Conservation (phyloP, 1,140 invertebrate genomes). For the Campoletis sonorensis region DNA sequence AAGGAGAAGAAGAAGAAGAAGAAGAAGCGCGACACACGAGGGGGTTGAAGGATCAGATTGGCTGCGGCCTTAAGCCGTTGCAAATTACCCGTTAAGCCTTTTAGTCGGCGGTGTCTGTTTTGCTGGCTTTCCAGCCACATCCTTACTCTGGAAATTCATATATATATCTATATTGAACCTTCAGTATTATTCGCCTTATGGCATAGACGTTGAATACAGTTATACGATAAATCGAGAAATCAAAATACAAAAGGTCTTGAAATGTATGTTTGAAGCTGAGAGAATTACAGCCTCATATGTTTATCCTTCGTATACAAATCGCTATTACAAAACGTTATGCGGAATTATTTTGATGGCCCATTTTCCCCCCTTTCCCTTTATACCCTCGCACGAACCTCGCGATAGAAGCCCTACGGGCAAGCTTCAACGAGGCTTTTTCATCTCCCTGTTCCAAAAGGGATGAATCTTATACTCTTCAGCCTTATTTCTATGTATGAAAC, state of each 20-base stretch:
- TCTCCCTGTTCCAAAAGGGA: conserved; percentile 35
- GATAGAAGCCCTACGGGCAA: conserved; percentile 37
- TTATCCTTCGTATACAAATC: background rate
- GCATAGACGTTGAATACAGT: background rate
- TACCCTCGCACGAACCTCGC: background rate
- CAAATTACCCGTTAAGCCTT: conserved; percentile 74
- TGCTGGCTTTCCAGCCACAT: conserved; percentile 56
- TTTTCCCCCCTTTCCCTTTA: background rate
- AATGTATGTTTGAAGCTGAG: no score
- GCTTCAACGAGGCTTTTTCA: conserved; percentile 1
- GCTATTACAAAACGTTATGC: conserved; percentile 15
- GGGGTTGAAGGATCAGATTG: conserved; percentile 67
- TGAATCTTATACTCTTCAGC: conserved; percentile 15
- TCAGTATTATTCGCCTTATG: background rate
- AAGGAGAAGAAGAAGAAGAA: conserved; percentile 17
- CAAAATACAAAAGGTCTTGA: conserved; percentile 6
- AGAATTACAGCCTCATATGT: conserved; percentile 29
- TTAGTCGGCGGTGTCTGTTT: conserved; percentile 68
- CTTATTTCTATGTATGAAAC: background rate
- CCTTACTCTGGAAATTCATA: conserved; percentile 44
- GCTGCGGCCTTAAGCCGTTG: conserved; percentile 70
- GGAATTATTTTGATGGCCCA: conserved; percentile 26
- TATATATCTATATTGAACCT: conserved; percentile 16
- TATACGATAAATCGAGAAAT: background rate
- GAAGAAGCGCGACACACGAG: conserved; percentile 16